Conservation (phyloP, 2,797 vertebrate species). For the Pangasius sanitwongsei region DNA sequence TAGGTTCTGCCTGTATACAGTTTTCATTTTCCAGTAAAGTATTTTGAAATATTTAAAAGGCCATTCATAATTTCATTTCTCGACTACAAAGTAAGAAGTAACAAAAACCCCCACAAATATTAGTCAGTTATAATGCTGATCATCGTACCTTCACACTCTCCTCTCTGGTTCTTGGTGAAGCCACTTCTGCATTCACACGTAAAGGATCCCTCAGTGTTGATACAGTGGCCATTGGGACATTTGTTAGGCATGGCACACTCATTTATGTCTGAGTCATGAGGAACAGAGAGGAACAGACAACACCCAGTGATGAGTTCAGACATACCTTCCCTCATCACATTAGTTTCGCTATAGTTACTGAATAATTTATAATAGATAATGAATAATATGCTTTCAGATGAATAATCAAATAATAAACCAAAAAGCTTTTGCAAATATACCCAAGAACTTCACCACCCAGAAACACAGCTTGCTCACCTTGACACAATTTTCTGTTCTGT, state of each 20-base stretch:
- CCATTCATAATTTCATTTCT: neutral
- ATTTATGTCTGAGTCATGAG: conserved; percentile 77
- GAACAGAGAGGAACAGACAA: conserved; percentile 45
- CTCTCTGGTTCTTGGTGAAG: conserved; percentile 79
- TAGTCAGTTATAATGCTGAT: neutral
- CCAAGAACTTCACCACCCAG: neutral
- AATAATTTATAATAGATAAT: neutral
- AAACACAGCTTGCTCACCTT: conserved; percentile 76
- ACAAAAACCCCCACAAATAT: neutral
- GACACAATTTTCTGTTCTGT: conserved; percentile 83
- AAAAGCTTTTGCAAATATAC: neutral
- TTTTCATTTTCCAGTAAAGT: neutral
- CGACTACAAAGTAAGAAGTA: too few relatives aligned
- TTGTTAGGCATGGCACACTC: conserved; percentile 84
- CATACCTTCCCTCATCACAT: neutral
- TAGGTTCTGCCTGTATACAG: neutral
- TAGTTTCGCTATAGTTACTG: neutral
- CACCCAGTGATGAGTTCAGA: neutral
- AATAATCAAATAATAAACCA: neutral
- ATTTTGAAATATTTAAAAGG: neutral
- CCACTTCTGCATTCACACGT: conserved; percentile 85
- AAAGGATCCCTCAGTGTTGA: conserved; percentile 89
- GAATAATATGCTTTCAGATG: neutral
- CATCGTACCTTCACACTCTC: conserved; percentile 85
- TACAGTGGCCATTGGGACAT: conserved; percentile 80